Evolutionary conservation across 2,797 vertebrate genomes (phyloP), one percentile per base, ranked within the genome.

Genomic region (Apogon hyalosoma): DNA sequence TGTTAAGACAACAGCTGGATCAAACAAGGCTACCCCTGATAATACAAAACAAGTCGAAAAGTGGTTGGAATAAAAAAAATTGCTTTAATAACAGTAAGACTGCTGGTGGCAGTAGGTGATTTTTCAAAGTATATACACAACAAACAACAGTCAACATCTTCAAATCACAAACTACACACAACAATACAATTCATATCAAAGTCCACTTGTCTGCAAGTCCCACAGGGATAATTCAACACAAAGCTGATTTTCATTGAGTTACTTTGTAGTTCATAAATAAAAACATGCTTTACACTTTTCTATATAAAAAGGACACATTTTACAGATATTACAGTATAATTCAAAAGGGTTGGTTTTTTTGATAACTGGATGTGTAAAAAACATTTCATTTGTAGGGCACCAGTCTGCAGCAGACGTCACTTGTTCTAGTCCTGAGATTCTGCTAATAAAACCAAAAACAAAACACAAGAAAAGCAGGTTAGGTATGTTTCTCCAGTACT

Each of bases 81-180:
- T 96, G 93, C 93, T 84, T 83, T 83, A 84, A 94, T 95, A 94
- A 94, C 95, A 93, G 93, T 95, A 95, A 94, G 92, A 95, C 94
- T 95, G 95, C 96, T 96, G 95, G 94, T 95, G 94, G 95, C 96
- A 96, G 95, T 94, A 94, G 90, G 93, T 92, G 92, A 94, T 95
- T 94, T 94, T 94, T 94, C 92, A 95, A 94, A 82, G 54, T 95
- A 94, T 95, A 93, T 95, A 94, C 95, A 95, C 93, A 90, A 91
- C 19, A 16, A 69, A 82, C 86, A 80, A 81, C 79, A 93, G 94
- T 95, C 91, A 95, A 96, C 94, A 94, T 93, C 91, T 92, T 92
- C 78, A 87, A 92, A 91, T 93, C 92, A 96, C 93, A 93, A 94
- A 94, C 92, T 95, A 95, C 93, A 94, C 94, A 95, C 91, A 91